Percentiles rank a stretch among this genome's conserved stretches.
Conservation (phyloP, 2,888 invertebrate genomes). For the Cataglyphis cursor region DNA sequence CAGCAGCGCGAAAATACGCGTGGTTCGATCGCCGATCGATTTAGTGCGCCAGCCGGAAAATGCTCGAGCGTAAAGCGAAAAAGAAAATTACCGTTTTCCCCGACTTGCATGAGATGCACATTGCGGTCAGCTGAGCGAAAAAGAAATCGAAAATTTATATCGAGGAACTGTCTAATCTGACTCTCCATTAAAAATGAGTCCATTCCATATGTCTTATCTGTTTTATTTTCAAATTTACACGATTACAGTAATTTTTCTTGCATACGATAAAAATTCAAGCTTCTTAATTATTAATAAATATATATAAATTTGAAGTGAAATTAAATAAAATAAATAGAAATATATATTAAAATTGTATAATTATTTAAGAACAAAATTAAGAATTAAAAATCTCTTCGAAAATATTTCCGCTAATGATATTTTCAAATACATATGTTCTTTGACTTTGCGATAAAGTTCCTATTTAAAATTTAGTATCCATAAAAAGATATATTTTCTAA, state of each 20-base stretch:
- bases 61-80: conserved; percentile 73
- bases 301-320: neutral
- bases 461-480: neutral
- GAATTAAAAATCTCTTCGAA: too few species aligned
- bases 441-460: neutral
- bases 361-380: too few species aligned
- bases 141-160: conserved; percentile 70
- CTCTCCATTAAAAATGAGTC: conserved; percentile 56
- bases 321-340: neutral
- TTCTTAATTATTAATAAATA: neutral
- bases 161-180: conserved; percentile 48
- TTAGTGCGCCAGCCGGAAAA: conserved; percentile 72
- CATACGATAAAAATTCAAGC: neutral
- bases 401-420: neutral
- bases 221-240: conserved; percentile 10
- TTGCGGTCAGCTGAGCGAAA: conserved; percentile 59
- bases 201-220: conserved; percentile 24
- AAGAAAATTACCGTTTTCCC: conserved; percentile 75
- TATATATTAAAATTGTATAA: too few species aligned
- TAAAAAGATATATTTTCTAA: neutral
- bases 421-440: neutral
- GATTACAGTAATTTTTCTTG: neutral
- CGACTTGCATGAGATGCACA: conserved; percentile 57
- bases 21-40: conserved; percentile 70
- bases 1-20: conserved; percentile 58